phyloP scores from a whole-genome alignment of 2,113 vertebrate genomes.

The Caranx ignobilis region DNA sequence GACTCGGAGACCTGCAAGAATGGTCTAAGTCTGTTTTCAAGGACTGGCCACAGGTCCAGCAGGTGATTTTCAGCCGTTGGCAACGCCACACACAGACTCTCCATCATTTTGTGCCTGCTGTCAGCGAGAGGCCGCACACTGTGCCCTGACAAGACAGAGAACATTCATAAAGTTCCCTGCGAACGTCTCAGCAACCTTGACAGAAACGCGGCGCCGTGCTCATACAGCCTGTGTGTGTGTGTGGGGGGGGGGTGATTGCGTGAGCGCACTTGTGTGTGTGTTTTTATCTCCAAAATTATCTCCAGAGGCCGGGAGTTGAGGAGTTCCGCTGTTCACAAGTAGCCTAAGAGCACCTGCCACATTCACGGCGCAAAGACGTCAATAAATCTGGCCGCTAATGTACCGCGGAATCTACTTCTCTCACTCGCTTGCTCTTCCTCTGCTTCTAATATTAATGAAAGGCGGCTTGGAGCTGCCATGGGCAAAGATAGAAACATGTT shows the following conservation, averaged over 20 bases:
- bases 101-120: slow-evolving; percentile 66
- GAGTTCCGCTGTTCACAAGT: slow-evolving; percentile 64
- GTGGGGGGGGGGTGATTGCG: background rate
- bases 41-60: slow-evolving; percentile 50
- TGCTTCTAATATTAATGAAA: slow-evolving; percentile 83
- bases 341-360: slow-evolving; percentile 80
- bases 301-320: slow-evolving; percentile 53
- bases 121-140: slow-evolving; percentile 62
- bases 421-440: slow-evolving; percentile 46
- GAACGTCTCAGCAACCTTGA: slow-evolving; percentile 72
- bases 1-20: background rate
- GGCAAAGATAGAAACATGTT: slow-evolving; percentile 74
- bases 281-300: slow-evolving; percentile 35
- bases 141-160: slow-evolving; percentile 70
- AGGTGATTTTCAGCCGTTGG: slow-evolving; percentile 63
- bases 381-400: slow-evolving; percentile 84
- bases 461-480: slow-evolving; percentile 63
- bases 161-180: slow-evolving; percentile 72
- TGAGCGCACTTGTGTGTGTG: background rate
- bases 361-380: slow-evolving; percentile 75
- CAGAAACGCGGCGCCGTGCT: slow-evolving; percentile 17
- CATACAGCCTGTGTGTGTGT: background rate
- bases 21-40: slow-evolving; percentile 44
- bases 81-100: slow-evolving; percentile 27
- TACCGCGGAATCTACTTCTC: slow-evolving; percentile 72